phyloP scores from a whole-genome alignment of 2,113 vertebrate species.

The Burhinus bistriatus region DNA sequence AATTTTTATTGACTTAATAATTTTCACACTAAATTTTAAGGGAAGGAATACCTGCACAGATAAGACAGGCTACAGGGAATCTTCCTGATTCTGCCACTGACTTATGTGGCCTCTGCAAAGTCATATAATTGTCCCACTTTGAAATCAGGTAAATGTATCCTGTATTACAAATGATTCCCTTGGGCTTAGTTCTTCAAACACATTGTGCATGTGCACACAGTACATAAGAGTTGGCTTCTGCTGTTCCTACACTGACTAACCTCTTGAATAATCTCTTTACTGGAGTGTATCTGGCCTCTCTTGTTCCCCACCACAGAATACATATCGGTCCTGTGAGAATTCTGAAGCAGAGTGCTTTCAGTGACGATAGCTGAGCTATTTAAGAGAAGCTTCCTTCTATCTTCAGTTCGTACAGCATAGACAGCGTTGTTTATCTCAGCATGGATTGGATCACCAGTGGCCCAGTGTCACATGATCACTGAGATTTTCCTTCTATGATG shows the following conservation, averaged over 20 bases:
- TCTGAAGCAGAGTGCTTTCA: background rate
- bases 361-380: background rate
- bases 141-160: background rate
- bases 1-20: background rate
- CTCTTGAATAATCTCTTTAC: background rate
- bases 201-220: background rate
- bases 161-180: background rate
- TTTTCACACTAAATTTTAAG: background rate
- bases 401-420: background rate
- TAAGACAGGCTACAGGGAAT: background rate
- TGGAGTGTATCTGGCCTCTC: background rate
- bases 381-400: background rate
- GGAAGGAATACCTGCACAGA: background rate
- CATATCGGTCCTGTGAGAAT: background rate
- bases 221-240: background rate
- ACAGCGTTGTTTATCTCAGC: background rate
- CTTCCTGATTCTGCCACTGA: background rate
- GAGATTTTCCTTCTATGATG: background rate
- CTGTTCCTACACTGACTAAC: background rate
- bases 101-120: background rate
- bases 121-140: background rate
- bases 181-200: background rate
- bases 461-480: accelerated
- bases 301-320: background rate
- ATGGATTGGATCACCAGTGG: background rate